phyloP scores from a whole-genome alignment of 2,888 invertebrate species.

The Adelphocoris suturalis region DNA sequence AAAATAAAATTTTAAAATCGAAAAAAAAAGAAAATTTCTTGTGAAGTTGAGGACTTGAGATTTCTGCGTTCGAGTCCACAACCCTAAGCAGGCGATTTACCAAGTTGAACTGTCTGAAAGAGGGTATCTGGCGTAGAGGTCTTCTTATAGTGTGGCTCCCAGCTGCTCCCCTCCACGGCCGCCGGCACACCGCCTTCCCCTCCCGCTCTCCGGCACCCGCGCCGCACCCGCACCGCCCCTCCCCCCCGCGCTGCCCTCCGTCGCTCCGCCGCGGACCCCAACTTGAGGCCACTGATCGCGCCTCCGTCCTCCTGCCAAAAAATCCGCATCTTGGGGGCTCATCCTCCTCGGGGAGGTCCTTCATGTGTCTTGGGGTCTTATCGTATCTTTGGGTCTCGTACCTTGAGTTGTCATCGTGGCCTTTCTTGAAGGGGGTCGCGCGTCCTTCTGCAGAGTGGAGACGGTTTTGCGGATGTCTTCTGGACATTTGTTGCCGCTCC shows the following conservation, averaged over 20 bases:
- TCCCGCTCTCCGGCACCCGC: background rate
- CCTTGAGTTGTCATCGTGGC: no score
- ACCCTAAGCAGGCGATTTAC: conserved; percentile 60
- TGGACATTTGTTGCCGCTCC: no score
- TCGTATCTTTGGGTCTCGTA: no score
- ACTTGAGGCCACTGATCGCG: background rate
- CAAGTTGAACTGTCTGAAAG: conserved; percentile 67
- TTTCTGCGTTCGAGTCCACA: conserved; percentile 27
- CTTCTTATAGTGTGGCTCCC: conserved; percentile 67
- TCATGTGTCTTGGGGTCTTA: no score
- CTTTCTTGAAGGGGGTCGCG: no score
- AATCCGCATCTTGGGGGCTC: background rate
- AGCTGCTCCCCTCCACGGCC: background rate
- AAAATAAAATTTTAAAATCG: background rate
- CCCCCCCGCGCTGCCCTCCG: background rate
- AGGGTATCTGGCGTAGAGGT: conserved; percentile 65
- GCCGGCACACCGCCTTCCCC: conserved; percentile 27
- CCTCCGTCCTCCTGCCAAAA: background rate
- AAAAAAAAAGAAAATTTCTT: background rate
- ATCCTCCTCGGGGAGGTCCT: no score
- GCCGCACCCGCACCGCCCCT: background rate
- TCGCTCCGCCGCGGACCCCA: background rate
- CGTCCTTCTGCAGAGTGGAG: no score
- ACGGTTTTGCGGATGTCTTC: no score
- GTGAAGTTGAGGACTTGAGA: background rate